These are phyloP conservation scores for Xiphophorus maculatus DNA, from an alignment of 2,113 vertebrate genomes.

Conservation along the genomic window DNA sequence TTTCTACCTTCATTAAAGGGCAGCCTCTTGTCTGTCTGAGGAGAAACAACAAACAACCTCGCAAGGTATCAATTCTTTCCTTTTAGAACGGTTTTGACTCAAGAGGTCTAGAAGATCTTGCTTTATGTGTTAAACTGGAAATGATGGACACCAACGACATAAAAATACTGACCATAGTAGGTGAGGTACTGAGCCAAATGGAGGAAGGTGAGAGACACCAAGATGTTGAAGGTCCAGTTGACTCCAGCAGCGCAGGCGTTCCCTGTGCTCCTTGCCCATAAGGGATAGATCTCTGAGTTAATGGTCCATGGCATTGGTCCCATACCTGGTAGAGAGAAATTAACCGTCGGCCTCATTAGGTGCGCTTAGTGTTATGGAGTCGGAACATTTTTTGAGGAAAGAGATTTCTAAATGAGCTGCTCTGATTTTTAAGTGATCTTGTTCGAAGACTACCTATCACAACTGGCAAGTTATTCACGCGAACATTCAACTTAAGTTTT, in stretches of 20 bases:
- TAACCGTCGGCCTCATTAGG: not conserved
- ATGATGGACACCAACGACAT: not conserved
- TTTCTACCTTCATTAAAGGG: constrained; percentile 42
- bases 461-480: not conserved
- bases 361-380: not conserved
- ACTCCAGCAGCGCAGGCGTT: constrained; percentile 95
- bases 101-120: not conserved
- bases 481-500: not conserved
- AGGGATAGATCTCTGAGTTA: constrained; percentile 98
- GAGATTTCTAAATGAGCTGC: too few species aligned
- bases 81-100: not conserved
- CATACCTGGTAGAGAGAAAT: constrained; percentile 82
- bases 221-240: constrained; percentile 97
- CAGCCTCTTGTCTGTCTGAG: constrained; percentile 51
- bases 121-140: too few species aligned
- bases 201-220: constrained; percentile 95
- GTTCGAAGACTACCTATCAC: too few species aligned
- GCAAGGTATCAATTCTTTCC: constrained; percentile 1
- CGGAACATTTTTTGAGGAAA: too few species aligned
- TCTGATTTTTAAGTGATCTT: too few species aligned
- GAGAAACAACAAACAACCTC: constrained; percentile 21
- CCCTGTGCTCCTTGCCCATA: constrained; percentile 98
- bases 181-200: constrained; percentile 94
- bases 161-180: constrained; percentile 87
- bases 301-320: constrained; percentile 99